These are phyloP conservation scores for Alloplasta piceator DNA, from an alignment of 2,888 invertebrate species.

Conservation along the genomic window DNA sequence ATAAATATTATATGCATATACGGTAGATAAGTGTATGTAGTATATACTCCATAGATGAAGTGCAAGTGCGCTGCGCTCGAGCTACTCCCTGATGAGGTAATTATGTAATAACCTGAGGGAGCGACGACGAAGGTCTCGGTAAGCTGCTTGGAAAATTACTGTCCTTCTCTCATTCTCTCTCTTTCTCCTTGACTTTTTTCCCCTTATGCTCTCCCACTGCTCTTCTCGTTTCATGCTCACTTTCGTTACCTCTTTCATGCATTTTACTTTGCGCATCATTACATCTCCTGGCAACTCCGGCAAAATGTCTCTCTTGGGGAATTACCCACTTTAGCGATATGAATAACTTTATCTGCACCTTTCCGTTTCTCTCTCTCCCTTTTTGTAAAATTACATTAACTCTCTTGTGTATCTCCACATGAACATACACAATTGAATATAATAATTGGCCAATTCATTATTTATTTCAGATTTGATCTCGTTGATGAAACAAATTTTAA, in stretches of 20 bases:
- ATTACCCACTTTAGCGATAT: constrained; percentile 17
- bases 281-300: constrained; percentile 43
- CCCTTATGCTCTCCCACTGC: constrained; percentile 32
- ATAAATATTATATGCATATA: constrained; percentile 35
- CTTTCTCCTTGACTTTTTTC: constrained; percentile 40
- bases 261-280: constrained; percentile 67
- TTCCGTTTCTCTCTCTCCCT: background rate
- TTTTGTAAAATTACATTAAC: background rate
- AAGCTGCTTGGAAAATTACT: constrained; percentile 63
- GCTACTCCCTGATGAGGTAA: constrained; percentile 70
- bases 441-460: too few relatives aligned
- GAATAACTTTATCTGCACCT: constrained; percentile 20
- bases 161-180: constrained; percentile 29
- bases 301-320: constrained; percentile 27
- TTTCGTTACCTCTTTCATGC: constrained; percentile 45
- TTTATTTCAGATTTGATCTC: too few relatives aligned
- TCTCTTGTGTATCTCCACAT: too few relatives aligned
- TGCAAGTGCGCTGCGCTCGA: constrained; percentile 54
- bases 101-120: constrained; percentile 69
- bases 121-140: constrained; percentile 23
- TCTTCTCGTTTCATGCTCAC: constrained; percentile 37
- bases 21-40: constrained; percentile 1
- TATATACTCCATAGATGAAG: constrained; percentile 43
- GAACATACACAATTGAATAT: too few relatives aligned
- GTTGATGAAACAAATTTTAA: too few relatives aligned